phyloP scores from a whole-genome alignment of 2,113 vertebrate genomes.

The human region DNA sequence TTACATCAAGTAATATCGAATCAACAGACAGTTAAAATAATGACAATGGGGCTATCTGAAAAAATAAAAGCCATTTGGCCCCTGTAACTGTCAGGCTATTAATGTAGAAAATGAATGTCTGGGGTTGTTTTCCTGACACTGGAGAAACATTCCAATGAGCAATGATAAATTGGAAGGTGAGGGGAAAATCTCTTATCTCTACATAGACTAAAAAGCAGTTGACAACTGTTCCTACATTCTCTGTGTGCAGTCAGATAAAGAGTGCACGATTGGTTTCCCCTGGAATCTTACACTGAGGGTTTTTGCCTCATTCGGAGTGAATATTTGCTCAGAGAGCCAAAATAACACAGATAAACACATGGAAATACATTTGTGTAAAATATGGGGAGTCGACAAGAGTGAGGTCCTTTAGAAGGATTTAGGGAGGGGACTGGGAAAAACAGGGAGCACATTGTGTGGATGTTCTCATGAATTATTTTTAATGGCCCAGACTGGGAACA shows the following conservation, averaged over 20 bases:
- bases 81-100: constrained; percentile 23
- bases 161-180: constrained; percentile 54
- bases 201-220: not conserved
- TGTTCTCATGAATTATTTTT: not conserved
- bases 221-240: not conserved
- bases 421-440: too few species aligned
- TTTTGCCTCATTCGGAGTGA: not conserved
- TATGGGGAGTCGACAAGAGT: rapidly evolving
- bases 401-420: not conserved
- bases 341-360: too few species aligned
- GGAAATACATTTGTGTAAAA: rapidly evolving
- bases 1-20: not conserved
- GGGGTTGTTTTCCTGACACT: not conserved
- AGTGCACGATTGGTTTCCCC: not conserved
- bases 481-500: not conserved
- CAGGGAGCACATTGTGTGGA: not conserved
- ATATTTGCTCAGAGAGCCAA: not conserved
- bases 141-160: not conserved
- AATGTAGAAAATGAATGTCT: constrained; percentile 6
- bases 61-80: not conserved
- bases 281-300: not conserved
- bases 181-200: constrained; percentile 59
- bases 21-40: constrained; percentile 9
- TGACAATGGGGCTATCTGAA: not conserved
- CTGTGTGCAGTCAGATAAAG: constrained; percentile 3